phyloP scores from a whole-genome alignment of 2,888 invertebrate genomes.

The Eristalinus aeneus region DNA sequence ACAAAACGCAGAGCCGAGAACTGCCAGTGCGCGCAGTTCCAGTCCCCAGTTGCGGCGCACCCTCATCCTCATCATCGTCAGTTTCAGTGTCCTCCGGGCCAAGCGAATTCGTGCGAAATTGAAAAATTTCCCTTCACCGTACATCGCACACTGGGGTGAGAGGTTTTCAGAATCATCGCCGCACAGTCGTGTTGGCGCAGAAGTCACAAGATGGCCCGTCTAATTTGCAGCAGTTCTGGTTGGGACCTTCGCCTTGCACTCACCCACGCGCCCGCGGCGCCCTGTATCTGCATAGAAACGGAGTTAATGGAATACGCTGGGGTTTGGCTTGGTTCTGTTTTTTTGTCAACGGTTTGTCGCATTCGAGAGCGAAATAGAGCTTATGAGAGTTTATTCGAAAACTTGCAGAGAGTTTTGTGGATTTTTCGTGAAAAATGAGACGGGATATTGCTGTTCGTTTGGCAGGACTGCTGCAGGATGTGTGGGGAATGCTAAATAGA shows the following conservation, averaged over 20 bases:
- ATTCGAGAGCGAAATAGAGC: constrained; percentile 36
- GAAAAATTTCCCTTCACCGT: constrained; percentile 29
- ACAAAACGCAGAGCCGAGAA: constrained; percentile 26
- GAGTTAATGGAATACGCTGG: constrained; percentile 46
- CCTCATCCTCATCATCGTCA: constrained; percentile 48
- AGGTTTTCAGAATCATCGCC: neutral
- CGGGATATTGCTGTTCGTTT: constrained; percentile 1
- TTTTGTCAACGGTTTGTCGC: constrained; percentile 8
- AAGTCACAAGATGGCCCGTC: constrained; percentile 20
- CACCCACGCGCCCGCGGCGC: neutral
- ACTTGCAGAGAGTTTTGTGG: constrained; percentile 4
- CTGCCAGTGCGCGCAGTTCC: constrained; percentile 21
- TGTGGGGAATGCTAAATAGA: neutral
- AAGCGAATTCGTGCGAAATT: constrained; percentile 54
- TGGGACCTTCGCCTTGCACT: neutral
- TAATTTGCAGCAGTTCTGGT: neutral
- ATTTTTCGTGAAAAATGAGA: constrained; percentile 19
- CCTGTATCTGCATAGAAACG: constrained; percentile 20
- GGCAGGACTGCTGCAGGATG: neutral
- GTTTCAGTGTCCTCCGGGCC: constrained; percentile 24
- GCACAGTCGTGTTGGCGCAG: constrained; percentile 17
- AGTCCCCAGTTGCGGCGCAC: constrained; percentile 5
- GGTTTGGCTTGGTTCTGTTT: neutral
- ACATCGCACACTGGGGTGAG: neutral
- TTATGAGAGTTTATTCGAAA: constrained; percentile 56